Conservation (phyloP, 2,888 invertebrate genomes). For the Eristalinus aeneus region DNA sequence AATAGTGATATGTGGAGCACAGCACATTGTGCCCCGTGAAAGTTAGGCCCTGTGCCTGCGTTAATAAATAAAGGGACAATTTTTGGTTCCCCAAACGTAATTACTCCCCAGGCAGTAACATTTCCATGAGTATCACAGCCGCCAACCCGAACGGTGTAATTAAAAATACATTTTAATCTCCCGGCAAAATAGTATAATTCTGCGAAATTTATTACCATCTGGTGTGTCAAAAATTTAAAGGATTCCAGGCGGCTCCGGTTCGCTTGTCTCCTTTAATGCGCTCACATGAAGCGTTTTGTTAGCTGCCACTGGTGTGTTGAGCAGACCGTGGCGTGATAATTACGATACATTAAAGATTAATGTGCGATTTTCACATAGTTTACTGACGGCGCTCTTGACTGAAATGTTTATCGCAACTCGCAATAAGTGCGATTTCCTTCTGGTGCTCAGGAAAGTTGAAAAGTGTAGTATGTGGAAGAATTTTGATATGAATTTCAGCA, state of each 20-base stretch:
- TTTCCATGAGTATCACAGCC: constrained; percentile 20
- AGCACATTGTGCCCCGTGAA: neutral
- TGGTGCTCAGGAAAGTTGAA: neutral
- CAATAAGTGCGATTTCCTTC: neutral
- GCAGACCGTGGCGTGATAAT: constrained; percentile 36
- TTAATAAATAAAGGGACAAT: constrained; percentile 42
- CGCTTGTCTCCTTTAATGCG: constrained; percentile 26
- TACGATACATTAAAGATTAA: constrained; percentile 46
- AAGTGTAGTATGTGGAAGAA: neutral
- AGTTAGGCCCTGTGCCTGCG: constrained; percentile 11
- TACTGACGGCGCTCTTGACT: constrained; percentile 14
- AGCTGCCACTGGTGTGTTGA: neutral
- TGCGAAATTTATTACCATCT: constrained; percentile 44
- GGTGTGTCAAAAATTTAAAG: constrained; percentile 45
- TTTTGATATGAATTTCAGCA: neutral
- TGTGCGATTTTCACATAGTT: constrained; percentile 43
- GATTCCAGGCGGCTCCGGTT: neutral
- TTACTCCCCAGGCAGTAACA: constrained; percentile 42
- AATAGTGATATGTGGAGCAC: neutral
- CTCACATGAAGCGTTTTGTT: constrained; percentile 8
- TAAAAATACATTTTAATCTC: constrained; percentile 57
- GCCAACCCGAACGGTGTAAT: constrained; percentile 35
- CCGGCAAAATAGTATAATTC: constrained; percentile 41
- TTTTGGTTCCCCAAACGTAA: constrained; percentile 38
- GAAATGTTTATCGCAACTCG: neutral